Evolutionary conservation across 2,113 vertebrate species (phyloP).

Genomic region (Actinemys pallida): DNA sequence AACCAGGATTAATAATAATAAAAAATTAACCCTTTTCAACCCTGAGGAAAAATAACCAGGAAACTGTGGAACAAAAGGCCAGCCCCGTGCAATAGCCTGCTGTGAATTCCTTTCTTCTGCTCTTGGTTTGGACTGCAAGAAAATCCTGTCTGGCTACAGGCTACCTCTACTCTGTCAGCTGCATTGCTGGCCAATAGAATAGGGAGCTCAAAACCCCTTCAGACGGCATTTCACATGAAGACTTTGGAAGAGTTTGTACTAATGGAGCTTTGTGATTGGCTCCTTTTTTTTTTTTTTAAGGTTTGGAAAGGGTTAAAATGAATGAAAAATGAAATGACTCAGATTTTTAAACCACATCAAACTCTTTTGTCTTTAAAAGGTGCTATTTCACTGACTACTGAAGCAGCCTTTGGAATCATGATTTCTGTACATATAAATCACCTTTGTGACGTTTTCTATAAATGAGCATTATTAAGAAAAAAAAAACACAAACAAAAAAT

Average conservation of each 20-base stretch:
- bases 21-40: slow-evolving; percentile 51
- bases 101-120: slow-evolving; percentile 62
- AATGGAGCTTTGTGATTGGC: slow-evolving; percentile 9
- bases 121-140: slow-evolving; percentile 54
- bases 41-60: not conserved
- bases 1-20: slow-evolving; percentile 15
- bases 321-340: slow-evolving; percentile 34
- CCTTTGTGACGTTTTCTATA: slow-evolving; percentile 82
- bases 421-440: slow-evolving; percentile 76
- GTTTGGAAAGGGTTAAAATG: slow-evolving; percentile 53
- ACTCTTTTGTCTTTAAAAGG: slow-evolving; percentile 80
- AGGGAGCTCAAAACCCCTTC: slow-evolving; percentile 19
- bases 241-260: slow-evolving; percentile 55
- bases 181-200: slow-evolving; percentile 29
- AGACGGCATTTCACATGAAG: not conserved
- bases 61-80: slow-evolving; percentile 56
- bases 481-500: slow-evolving; percentile 37
- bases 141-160: slow-evolving; percentile 43
- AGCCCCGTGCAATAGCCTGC: slow-evolving; percentile 72
- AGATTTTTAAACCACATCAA: slow-evolving; percentile 64
- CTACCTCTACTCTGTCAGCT: slow-evolving; percentile 73
- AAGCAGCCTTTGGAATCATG: slow-evolving; percentile 76
- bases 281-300: slow-evolving; percentile 19
- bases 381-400: slow-evolving; percentile 87
- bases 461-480: slow-evolving; percentile 76